Conservation (phyloP, 2,888 invertebrate species). For the Euphydryas editha region DNA sequence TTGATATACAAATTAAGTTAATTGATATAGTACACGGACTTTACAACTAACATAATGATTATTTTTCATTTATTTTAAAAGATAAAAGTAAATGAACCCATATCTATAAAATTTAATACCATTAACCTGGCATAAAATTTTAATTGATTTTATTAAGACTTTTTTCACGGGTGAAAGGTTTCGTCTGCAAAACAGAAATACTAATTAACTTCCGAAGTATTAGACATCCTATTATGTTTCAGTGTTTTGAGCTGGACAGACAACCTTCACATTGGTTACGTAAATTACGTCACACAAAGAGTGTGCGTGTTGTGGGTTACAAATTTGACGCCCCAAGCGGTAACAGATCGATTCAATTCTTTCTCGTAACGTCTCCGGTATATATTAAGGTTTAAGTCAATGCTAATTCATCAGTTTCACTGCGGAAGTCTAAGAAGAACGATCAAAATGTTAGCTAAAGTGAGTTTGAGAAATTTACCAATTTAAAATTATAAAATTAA, state of each 20-base stretch:
- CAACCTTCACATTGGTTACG: constrained; percentile 81
- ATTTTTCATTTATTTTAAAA: no score
- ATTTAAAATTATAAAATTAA: constrained; percentile 15
- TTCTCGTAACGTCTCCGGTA: constrained; percentile 82
- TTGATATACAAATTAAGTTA: no score
- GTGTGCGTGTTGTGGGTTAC: constrained; percentile 64
- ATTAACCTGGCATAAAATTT: no score
- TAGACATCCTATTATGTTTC: constrained; percentile 33
- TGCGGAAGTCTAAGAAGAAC: constrained; percentile 76
- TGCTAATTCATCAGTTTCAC: constrained; percentile 80
- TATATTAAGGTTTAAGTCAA: constrained; percentile 81
- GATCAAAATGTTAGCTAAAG: constrained; percentile 78
- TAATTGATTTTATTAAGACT: no score
- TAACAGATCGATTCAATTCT: constrained; percentile 78
- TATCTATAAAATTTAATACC: no score
- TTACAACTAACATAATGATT: no score
- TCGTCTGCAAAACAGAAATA: neutral
- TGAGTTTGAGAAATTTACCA: constrained; percentile 51
- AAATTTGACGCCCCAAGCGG: constrained; percentile 72
- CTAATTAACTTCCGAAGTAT: constrained; percentile 2
- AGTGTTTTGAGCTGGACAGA: constrained; percentile 42
- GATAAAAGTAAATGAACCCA: no score
- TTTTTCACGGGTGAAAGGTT: neutral
- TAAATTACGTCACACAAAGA: constrained; percentile 77
- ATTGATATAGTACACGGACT: no score